These are phyloP conservation scores for Acrocephalus kingi DNA, from an alignment of 2,113 vertebrate genomes.

Conservation along the genomic window DNA sequence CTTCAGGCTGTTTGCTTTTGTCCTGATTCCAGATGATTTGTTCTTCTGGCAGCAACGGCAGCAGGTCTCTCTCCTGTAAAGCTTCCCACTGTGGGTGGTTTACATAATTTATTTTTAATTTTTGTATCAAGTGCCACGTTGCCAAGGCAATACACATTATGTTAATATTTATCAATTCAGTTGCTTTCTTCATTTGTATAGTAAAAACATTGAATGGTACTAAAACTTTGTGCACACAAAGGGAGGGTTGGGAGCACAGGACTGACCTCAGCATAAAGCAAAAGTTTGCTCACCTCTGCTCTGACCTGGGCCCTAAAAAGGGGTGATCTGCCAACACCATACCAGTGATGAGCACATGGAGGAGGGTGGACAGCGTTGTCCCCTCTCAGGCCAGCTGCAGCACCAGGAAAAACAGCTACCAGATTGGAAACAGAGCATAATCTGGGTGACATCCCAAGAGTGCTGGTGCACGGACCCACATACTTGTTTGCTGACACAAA, in stretches of 20 bases:
- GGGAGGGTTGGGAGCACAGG: neutral
- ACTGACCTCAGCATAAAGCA: neutral
- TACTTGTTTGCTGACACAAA: conserved; percentile 45
- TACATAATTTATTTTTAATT: conserved; percentile 63
- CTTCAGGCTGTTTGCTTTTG: neutral
- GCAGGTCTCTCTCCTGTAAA: conserved; percentile 41
- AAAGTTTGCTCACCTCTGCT: neutral
- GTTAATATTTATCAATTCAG: conserved; percentile 65
- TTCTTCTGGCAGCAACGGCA: neutral
- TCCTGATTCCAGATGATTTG: conserved; percentile 43
- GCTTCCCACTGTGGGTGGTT: conserved; percentile 36
- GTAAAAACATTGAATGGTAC: neutral
- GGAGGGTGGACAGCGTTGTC: neutral
- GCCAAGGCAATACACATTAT: conserved; percentile 63
- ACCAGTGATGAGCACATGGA: neutral
- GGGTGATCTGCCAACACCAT: neutral
- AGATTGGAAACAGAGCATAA: conserved; percentile 13
- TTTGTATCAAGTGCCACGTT: conserved; percentile 52
- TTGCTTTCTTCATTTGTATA: conserved; percentile 38
- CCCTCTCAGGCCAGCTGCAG: neutral
- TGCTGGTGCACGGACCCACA: neutral
- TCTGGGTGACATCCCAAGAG: conserved; percentile 29
- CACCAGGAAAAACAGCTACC: neutral
- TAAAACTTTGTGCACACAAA: neutral
- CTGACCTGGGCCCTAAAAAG: neutral